Base-by-base conservation (phyloP, 92 coral and sea anemone genomes). In the Isaurus tuberculatus region DNA sequence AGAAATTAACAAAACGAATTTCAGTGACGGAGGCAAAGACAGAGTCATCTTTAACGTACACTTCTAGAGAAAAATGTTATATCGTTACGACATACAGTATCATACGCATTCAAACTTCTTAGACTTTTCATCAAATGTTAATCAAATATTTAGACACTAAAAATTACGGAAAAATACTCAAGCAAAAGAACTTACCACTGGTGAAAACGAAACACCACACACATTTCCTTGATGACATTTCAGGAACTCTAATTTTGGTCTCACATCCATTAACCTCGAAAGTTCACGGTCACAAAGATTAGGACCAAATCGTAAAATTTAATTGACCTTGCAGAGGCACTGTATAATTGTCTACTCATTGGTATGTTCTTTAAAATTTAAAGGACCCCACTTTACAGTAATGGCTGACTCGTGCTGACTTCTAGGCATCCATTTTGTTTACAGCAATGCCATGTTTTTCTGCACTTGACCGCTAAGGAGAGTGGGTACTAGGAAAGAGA, bases 131-230 rank as follows among this genome's bases (percentile, higher is more conserved):
- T 55, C 22, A 4, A 7, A 5, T 3, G 6, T 55, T 26, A n/a
- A 8, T 55, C 63, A 55, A 55, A n/a, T 55, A 19, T 19, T 55
- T 22, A 55, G 4, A 55, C 22, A n/a, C 23, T 1, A 19, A 8
- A 55, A 55, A 55, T 19, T 3, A 1, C 6, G 4, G 27, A 1
- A 23, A 29, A 27, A 8, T 29, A 22, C n/a, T n/a, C n/a, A n/a
- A n/a, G 25, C 20, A 17, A 22, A 4, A 43, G 31, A 83, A 43
- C 91, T 89, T 87, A 93, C 98, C 91, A 91, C 89, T 2, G 98
- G 98, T 28, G 98, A 93, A 64, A 93, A 93, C 15, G 98, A 92
- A 17, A 93, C 95, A 19, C 98, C 98, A 61, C 98, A 89, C 29
- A 93, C 93, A 80, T 88, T 89, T 61, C 95, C 98, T 70, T 92